Base-by-base conservation (phyloP, 2,888 invertebrate genomes). In the Hyposoter didymator region DNA sequence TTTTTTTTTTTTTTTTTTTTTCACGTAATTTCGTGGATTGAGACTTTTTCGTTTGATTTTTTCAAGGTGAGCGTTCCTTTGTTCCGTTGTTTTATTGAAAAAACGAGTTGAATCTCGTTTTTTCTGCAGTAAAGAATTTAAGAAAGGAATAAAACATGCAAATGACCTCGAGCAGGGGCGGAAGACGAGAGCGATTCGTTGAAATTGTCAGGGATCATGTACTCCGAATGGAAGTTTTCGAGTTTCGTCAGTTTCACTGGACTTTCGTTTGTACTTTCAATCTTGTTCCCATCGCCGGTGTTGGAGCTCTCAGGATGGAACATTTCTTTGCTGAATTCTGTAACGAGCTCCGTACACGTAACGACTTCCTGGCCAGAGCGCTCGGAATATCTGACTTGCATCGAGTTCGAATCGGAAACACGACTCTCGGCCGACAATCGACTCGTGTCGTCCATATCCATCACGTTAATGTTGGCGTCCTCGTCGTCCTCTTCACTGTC, bases 401-500 rank as follows among this genome's bases (percentile, higher is more conserved):
- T 94, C 1, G 96, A 96, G 92, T 95, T 96, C 14, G 96, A 96
- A 89, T 97, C 97, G 0, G 97, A 97, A 82, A 97, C 93, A 76
- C 96, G 95, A 88, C 96, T 97, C 89, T 97, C 97, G 0, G 95
- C 96, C 0, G 97, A 97, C 81, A 97, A 94, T 67, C 96, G 95
- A 88, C 97, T 97, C 43, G 95, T 96, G 89, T 98, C 98, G 90
- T 97, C 98, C 88, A 97, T 94, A 91, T 98, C 97, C 92, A 96
- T 94, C 3, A 97, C 96, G 93, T 97, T 97, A 32, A 96, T 95
- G 90, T 94, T 96, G 19, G 95, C 94, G 82, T 96, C 96, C 88
- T 96, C 96, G 84, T 97, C 97, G 88, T 98, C 98, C 80, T 97
- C 97, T 87, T 97, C 97, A 52, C 98, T 98, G 89, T 98, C 98